Evolutionary conservation across 1,140 invertebrate species (phyloP).

Genomic region (Oryctes rhinoceros): DNA sequence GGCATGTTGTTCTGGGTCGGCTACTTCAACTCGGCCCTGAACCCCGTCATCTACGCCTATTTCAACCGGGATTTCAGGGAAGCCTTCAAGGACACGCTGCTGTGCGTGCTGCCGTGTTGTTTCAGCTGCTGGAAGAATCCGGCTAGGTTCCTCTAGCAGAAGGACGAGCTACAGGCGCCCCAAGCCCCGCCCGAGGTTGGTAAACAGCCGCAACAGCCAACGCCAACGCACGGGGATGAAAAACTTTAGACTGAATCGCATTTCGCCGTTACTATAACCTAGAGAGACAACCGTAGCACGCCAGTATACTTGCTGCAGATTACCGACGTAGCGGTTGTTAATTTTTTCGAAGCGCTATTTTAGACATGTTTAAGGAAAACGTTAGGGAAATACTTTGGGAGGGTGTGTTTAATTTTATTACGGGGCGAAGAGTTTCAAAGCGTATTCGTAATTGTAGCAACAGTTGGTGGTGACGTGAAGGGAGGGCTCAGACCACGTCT

Average conservation of each 20-base stretch:
- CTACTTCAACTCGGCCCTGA: slow-evolving; percentile 96
- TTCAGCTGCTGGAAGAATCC: slow-evolving; percentile 60
- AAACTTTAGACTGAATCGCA: slow-evolving; percentile 38
- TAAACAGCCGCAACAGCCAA: not conserved
- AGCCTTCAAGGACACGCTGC: slow-evolving; percentile 92
- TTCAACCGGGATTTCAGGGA: slow-evolving; percentile 98
- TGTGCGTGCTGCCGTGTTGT: slow-evolving; percentile 82
- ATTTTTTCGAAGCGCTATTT: too few species aligned
- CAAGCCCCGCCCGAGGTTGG: not conserved
- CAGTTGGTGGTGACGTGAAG: too few species aligned
- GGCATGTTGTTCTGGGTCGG: slow-evolving; percentile 86
- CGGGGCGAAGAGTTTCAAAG: too few species aligned
- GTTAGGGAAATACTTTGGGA: too few species aligned
- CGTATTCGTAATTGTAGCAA: too few species aligned
- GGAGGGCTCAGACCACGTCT: too few species aligned
- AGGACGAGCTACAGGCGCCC: slow-evolving; percentile 44
- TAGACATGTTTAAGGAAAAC: too few species aligned
- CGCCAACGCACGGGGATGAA: slow-evolving; percentile 3
- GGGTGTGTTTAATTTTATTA: too few species aligned
- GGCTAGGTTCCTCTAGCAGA: slow-evolving; percentile 59
- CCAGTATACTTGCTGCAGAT: slow-evolving; percentile 24
- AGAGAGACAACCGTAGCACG: not conserved
- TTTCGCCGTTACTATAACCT: not conserved
- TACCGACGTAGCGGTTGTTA: not conserved
- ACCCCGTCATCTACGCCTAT: slow-evolving; percentile 97